Evolutionary conservation across 2,797 vertebrate genomes (phyloP), one percentile per base, ranked within the genome.

Genomic region (Delichon dasypus): DNA sequence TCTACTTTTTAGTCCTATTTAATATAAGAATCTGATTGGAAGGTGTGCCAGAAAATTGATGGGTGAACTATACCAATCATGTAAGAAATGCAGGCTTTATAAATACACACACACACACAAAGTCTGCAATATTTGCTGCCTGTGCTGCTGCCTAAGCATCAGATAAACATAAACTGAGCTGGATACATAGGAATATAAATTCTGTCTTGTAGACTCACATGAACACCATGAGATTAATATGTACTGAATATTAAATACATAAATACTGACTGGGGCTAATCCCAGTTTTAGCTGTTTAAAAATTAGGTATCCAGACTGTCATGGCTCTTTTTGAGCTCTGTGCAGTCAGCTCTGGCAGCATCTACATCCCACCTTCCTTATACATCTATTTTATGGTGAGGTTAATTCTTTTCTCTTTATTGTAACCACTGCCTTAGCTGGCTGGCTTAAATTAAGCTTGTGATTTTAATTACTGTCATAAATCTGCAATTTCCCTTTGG

Each of bases 401-500:
- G 27, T 51, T n/a, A 60, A 51, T 90, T 48, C 0, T 58, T 76
- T 86, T 74, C 13, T 81, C 32, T 60, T 70, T 87, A 73, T 89
- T 5, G 3, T 26, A 74, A 64, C 9, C 16, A 36, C 45, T 54
- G 64, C 13, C 26, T 76, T 88, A 88, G 9, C 57, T 79, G 48
- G 4, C 42, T 93, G 22, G 21, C 16, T 93, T 93, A 87, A 87
- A 91, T 67, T 83, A 80, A 76, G 74, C 12, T 42, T 67, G 32
- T 21, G 67, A 57, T 50, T 92, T 88, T 94, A 93, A 91, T 91
- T 85, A 74, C 15, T 47, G 7, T 8, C n/a, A 85, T 87, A 93
- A 88, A 89, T 96, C n/a, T 44, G 22, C 51, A 58, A 84, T 72
- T 91, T 91, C 70, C 66, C 67, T 78, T 60, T 85, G 70, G 74